Conservation (phyloP, 2,888 invertebrate genomes). For the Acleris literana region DNA sequence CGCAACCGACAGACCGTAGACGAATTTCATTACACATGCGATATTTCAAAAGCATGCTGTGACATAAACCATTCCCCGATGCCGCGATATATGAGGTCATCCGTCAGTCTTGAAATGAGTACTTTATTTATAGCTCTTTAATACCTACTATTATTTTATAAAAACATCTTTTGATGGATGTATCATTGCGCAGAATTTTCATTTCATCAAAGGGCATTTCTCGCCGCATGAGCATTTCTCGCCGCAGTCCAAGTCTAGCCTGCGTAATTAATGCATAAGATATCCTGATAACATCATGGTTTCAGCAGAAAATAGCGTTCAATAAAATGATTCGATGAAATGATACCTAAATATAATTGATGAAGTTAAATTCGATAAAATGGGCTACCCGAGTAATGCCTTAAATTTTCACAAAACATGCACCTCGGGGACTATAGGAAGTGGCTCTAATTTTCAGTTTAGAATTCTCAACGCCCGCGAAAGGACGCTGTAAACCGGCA, state of each 20-base stretch:
- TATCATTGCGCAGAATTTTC: no score
- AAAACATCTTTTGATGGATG: no score
- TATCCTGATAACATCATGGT: no score
- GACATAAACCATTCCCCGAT: slow-evolving; percentile 73
- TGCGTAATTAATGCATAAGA: no score
- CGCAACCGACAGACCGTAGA: slow-evolving; percentile 49
- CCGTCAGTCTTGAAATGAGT: slow-evolving; percentile 62
- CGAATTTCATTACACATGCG: slow-evolving; percentile 58
- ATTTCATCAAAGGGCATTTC: no score
- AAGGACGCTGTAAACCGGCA: neutral
- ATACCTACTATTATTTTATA: neutral
- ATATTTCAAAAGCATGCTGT: slow-evolving; percentile 67
- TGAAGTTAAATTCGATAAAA: no score
- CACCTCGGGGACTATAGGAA: neutral
- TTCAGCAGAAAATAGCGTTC: no score
- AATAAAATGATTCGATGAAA: no score
- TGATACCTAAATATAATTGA: no score
- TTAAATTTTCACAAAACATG: slow-evolving; percentile 1
- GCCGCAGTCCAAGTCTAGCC: no score
- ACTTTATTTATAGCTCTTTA: slow-evolving; percentile 9
- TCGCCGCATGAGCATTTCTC: no score
- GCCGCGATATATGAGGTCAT: slow-evolving; percentile 70
- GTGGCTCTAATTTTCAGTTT: neutral
- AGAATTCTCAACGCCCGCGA: neutral
- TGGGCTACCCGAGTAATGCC: neutral